Evolutionary conservation across 2,797 vertebrate species (phyloP).

Genomic region (Malacoctenus gilli): DNA sequence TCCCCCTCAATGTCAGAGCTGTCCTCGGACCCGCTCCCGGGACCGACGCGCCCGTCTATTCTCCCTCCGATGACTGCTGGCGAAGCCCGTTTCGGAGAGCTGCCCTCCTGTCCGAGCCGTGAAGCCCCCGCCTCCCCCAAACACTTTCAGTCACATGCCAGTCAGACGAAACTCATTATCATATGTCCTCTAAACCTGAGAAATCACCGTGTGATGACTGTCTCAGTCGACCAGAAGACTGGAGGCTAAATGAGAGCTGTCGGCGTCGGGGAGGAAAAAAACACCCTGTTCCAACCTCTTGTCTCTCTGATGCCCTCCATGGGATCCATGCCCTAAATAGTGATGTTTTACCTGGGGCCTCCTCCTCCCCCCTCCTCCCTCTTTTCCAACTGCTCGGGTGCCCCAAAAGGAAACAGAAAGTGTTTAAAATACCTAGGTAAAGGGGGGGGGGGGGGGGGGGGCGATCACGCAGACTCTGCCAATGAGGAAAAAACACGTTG

Average conservation of each 20-base stretch:
- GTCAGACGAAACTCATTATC: constrained; percentile 77
- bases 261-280: constrained; percentile 71
- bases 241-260: constrained; percentile 75
- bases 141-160: constrained; percentile 73
- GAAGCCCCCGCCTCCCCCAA: constrained; percentile 55
- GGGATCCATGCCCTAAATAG: constrained; percentile 86
- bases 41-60: constrained; percentile 67
- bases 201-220: constrained; percentile 69
- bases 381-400: constrained; percentile 42
- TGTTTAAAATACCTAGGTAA: constrained; percentile 69
- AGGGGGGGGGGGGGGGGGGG: constrained; percentile 51
- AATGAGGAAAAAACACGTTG: constrained; percentile 62
- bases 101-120: constrained; percentile 67
- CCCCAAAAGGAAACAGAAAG: constrained; percentile 72
- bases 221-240: constrained; percentile 72
- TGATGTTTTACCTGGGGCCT: constrained; percentile 81
- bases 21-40: constrained; percentile 71
- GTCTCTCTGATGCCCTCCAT: constrained; percentile 77
- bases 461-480: constrained; percentile 44
- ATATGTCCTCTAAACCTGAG: constrained; percentile 79
- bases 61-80: constrained; percentile 70
- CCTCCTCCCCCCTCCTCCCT: constrained; percentile 61
- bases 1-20: constrained; percentile 70
- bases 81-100: constrained; percentile 69
- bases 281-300: constrained; percentile 80